phyloP scores from a whole-genome alignment of 1,140 invertebrate species.

The Leptinotarsa defecta region DNA sequence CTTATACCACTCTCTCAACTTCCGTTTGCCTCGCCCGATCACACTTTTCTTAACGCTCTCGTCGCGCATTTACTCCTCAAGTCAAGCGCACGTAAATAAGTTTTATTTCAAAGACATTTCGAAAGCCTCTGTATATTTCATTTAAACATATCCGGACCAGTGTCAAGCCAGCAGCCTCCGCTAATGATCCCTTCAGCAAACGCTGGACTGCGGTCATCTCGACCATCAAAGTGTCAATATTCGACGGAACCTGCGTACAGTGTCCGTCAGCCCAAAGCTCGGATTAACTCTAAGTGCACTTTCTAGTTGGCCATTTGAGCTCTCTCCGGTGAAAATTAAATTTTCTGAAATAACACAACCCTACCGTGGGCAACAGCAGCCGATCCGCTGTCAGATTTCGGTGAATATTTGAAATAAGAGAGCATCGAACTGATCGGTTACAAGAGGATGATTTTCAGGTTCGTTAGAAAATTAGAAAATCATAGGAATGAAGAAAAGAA shows the following conservation, averaged over 20 bases:
- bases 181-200: slow-evolving; percentile 2
- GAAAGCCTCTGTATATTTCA: slow-evolving; percentile 6
- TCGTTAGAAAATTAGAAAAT: background rate
- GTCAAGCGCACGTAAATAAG: no score
- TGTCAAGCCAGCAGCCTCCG: slow-evolving; percentile 8
- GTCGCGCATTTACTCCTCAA: no score
- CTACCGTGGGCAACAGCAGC: background rate
- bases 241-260: slow-evolving; percentile 4
- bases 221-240: slow-evolving; percentile 12
- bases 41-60: no score
- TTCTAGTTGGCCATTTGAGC: slow-evolving; percentile 11
- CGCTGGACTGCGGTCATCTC: background rate
- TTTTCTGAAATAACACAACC: slow-evolving; percentile 16
- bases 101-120: no score
- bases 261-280: slow-evolving; percentile 11
- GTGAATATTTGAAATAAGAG: background rate
- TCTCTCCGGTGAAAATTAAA: slow-evolving; percentile 7
- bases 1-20: no score
- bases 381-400: background rate
- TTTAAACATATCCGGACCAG: slow-evolving; percentile 32
- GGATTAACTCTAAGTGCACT: slow-evolving; percentile 25
- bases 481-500: no score
- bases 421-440: background rate
- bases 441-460: background rate
- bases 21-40: no score